These are phyloP conservation scores for Brevimyrus niger DNA, from an alignment of 2,113 vertebrate species.

Conservation along the genomic window DNA sequence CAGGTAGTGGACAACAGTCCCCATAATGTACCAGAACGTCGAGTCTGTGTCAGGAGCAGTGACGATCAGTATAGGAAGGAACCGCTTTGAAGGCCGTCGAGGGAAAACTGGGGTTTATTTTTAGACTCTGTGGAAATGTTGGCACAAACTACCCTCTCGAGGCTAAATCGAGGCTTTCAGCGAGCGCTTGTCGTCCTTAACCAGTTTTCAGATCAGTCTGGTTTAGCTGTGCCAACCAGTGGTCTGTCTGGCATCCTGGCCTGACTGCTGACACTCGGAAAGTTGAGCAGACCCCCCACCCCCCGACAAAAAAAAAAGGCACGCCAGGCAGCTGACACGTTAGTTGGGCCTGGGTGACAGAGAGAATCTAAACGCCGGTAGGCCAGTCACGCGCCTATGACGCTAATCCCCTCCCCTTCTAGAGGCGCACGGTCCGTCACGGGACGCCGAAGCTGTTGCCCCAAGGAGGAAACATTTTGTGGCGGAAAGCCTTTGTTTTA, in stretches of 20 bases:
- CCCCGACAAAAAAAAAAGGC: neutral
- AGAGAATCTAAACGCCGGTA: neutral
- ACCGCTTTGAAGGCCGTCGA: neutral
- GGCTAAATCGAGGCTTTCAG: neutral
- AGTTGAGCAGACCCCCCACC: neutral
- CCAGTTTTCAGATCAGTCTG: neutral
- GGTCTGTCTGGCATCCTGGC: neutral
- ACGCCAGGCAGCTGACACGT: neutral
- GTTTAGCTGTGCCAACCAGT: neutral
- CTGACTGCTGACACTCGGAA: neutral
- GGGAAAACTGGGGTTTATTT: neutral
- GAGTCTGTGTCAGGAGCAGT: neutral
- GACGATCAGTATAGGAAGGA: neutral
- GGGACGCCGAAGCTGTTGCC: neutral
- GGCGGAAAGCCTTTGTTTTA: constrained; percentile 16
- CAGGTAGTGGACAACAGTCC: neutral
- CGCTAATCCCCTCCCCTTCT: neutral
- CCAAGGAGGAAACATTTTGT: neutral
- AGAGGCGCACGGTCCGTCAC: neutral
- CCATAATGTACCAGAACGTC: neutral
- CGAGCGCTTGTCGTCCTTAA: neutral
- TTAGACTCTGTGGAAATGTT: neutral
- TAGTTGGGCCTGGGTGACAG: neutral
- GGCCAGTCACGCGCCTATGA: neutral
- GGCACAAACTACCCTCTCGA: neutral